These are phyloP conservation scores for Himalopsyche phryganea DNA, from an alignment of 1,140 invertebrate species.

Conservation along the genomic window DNA sequence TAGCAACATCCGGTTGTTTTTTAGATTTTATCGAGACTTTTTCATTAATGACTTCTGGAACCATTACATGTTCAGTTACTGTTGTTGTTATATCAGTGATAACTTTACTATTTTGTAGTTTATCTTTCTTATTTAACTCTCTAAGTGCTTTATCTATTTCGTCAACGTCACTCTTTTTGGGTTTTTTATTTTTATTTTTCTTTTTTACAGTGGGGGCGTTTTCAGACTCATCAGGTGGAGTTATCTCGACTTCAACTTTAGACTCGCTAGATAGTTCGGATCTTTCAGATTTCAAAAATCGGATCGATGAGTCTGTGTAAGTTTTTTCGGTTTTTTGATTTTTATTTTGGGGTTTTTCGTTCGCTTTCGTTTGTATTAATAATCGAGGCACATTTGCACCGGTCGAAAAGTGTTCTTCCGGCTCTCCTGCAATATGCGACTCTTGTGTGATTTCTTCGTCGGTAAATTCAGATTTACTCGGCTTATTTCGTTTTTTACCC, in stretches of 20 bases:
- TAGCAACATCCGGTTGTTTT: no score
- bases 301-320: neutral
- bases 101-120: conserved; percentile 14
- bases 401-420: conserved; percentile 11
- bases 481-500: conserved; percentile 29
- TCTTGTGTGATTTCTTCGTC: conserved; percentile 11
- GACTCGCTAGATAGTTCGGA: neutral
- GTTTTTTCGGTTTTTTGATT: conserved; percentile 14
- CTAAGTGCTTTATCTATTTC: conserved; percentile 54
- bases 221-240: conserved; percentile 6
- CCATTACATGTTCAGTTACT: no score
- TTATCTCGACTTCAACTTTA: conserved; percentile 24
- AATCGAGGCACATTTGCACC: conserved; percentile 8
- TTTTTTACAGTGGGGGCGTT: conserved; percentile 40
- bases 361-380: neutral
- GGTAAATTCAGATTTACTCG: conserved; percentile 22
- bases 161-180: conserved; percentile 45
- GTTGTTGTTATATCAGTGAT: no score
- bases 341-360: conserved; percentile 25
- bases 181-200: conserved; percentile 48
- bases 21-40: no score
- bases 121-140: conserved; percentile 47
- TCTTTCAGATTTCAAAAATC: neutral
- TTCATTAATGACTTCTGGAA: no score
- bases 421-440: conserved; percentile 24